A percentile compares a stretch with the other conserved stretches of the same genome.
Conservation (phyloP, 2,113 vertebrate genomes). For the Engraulis encrasicolus region DNA sequence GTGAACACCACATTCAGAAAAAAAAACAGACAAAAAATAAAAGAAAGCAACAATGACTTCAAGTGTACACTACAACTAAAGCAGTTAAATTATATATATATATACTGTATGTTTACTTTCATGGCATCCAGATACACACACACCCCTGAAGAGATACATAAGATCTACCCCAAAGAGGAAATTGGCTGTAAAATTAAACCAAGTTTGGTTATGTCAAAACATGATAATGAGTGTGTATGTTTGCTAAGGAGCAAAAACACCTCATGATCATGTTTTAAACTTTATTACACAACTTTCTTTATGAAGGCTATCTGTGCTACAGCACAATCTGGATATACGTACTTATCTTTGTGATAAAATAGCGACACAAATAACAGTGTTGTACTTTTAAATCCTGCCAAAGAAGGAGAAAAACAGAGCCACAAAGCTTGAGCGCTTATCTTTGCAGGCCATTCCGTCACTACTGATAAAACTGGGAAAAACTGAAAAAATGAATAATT, state of each 20-base stretch:
- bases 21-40: background rate
- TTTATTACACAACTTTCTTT: too few species aligned
- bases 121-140: background rate
- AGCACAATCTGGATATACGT: background rate
- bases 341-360: background rate
- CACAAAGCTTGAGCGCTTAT: background rate
- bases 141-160: background rate
- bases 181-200: too few species aligned
- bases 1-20: constrained; percentile 7
- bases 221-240: too few species aligned
- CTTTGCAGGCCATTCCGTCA: background rate
- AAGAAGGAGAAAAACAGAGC: background rate
- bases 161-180: too few species aligned
- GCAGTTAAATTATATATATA: background rate
- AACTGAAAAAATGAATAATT: background rate
- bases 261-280: too few species aligned
- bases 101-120: too few species aligned
- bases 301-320: background rate
- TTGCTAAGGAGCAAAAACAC: too few species aligned
- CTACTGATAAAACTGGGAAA: background rate
- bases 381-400: background rate
- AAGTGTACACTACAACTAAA: background rate
- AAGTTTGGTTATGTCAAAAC: too few species aligned
- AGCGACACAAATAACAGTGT: background rate
- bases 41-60: background rate